phyloP scores from a whole-genome alignment of 2,888 invertebrate species.

The Oligia fasciuncula region DNA sequence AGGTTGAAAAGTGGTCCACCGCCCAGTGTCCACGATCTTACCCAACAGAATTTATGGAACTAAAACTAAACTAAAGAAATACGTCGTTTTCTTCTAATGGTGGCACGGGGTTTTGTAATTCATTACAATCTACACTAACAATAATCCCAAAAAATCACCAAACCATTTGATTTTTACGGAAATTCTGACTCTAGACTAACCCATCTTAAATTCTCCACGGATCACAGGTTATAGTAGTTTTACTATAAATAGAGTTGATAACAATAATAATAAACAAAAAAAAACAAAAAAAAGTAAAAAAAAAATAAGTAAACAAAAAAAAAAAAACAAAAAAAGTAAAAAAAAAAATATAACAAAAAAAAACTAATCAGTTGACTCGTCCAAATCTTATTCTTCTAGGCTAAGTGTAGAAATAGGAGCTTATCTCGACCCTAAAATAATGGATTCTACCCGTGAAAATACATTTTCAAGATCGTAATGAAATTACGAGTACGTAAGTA shows the following conservation, averaged over 20 bases:
- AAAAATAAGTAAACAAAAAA: background rate
- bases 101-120: background rate
- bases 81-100: background rate
- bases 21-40: background rate
- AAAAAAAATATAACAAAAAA: background rate
- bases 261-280: background rate
- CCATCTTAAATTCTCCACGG: background rate
- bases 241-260: background rate
- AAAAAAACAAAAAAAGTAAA: background rate
- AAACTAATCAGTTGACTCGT: background rate
- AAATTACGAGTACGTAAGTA: background rate
- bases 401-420: background rate
- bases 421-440: background rate
- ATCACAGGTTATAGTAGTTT: background rate
- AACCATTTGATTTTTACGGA: background rate
- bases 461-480: background rate
- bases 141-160: background rate
- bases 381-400: background rate
- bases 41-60: background rate
- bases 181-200: background rate
- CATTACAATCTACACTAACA: background rate
- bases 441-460: background rate
- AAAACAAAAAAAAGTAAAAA: too few relatives aligned
- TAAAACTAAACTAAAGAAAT: background rate
- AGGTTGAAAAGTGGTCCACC: background rate